These are phyloP conservation scores for Axis porcinus DNA, from an alignment of 2,113 vertebrate species.

Conservation along the genomic window DNA sequence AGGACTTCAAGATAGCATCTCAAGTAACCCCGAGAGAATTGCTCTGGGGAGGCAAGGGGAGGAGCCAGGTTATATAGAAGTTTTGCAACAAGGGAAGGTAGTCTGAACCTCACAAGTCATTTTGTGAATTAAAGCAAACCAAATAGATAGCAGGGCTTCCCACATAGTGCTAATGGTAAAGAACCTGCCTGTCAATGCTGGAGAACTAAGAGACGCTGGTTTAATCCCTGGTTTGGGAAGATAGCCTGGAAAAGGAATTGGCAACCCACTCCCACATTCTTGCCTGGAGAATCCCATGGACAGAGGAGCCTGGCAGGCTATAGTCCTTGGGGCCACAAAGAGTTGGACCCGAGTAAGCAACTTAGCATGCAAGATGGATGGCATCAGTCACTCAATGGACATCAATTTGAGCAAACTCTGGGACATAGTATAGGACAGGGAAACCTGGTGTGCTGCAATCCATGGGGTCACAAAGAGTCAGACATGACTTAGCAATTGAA, in stretches of 20 bases:
- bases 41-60: background rate
- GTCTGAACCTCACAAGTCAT: background rate
- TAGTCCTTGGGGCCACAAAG: background rate
- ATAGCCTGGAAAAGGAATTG: background rate
- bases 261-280: background rate
- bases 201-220: background rate
- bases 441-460: background rate
- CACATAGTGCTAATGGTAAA: background rate
- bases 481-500: background rate
- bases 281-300: background rate
- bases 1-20: background rate
- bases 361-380: background rate
- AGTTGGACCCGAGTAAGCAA: background rate
- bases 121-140: background rate
- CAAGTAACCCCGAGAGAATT: background rate
- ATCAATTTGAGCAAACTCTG: background rate
- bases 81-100: background rate
- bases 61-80: background rate
- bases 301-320: background rate
- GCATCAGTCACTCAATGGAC: background rate
- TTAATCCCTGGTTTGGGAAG: background rate
- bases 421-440: background rate
- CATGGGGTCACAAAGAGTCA: background rate
- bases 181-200: background rate
- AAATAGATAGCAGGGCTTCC: background rate